Base-by-base conservation (phyloP, 2,113 vertebrate species). In the Osmerus mordax region DNA sequence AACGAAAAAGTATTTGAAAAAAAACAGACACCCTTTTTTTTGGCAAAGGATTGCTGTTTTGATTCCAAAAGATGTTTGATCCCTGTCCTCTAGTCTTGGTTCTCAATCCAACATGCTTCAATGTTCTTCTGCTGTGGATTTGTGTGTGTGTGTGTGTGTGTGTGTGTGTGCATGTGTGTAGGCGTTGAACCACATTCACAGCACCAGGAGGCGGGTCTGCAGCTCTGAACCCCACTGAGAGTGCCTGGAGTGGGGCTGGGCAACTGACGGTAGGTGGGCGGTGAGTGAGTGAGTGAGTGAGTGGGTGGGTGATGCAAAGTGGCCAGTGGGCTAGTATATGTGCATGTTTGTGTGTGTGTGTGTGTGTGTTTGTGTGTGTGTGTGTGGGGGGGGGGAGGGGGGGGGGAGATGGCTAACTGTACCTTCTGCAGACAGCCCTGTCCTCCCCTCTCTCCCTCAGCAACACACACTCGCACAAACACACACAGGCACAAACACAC, bases 401-500 rank as follows among this genome's bases (percentile, higher is more conserved):
- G 23, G 23, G 21, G 21, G 21, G 21, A 1, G 21, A 1, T 21
- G 21, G 21, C 14, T 29, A 7, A 6, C 15, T 16, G 73, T 80
- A 55, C 67, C 72, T 41, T 67, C 59, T 69, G 0, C 3, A 9
- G n/a, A 21, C 58, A n/a, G 16, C 58, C 54, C 54, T n/a, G 3
- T n/a, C 54, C 54, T n/a, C 54, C 21, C 69, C n/a, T 0, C 29
- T 28, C 18, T 64, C 18, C 0, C 28, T 47, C 28, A 0, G 47
- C 79, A 53, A 67, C 32, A 75, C 76, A 76, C 63, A 69, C 29
- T 67, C 36, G 19, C 56, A 19, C 60, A 62, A 23, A 23, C 23
- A 2, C 23, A 23, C 23, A 21, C 21, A 21, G 21, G 23, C 23
- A 23, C 23, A 23, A 23, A 23, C 23, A 23, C 23, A 23, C 23